Base-by-base conservation (phyloP, 2,888 invertebrate species). In the Elegia similella region DNA sequence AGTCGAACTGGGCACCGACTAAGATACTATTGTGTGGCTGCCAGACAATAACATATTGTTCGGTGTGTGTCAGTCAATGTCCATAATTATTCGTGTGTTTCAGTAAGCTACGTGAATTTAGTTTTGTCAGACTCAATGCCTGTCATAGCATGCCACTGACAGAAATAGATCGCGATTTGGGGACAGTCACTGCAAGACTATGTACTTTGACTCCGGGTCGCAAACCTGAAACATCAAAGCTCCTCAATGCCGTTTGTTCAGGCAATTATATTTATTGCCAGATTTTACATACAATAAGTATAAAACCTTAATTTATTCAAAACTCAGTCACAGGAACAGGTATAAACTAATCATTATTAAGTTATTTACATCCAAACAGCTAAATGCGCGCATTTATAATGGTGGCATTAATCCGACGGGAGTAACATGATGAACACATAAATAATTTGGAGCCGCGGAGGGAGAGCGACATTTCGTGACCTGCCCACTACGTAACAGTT, bases 391-490 rank as follows among this genome's bases (percentile, higher is more conserved):
- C 50, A 50, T 50, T 50, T 34, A 50, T 50, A 50, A 50, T 50
- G 34, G 32, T 50, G 50, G 50, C 50, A 34, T 50, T 50, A 50
- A 17, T 34, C 50, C 32, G 15, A 32, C 50, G 7, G 34, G 50
- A 50, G 50, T 50, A 16, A 50, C 34, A 30, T 50, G 50, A 50
- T 50, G 50, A 50, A 50, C 50, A 34, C 50, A 50, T 50, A 50
- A 50, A 50, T 50, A 50, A 50, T 50, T 50, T 50, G 50, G 17
- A 34, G 5, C 34, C 34, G 34, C 16, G 15, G 29, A 30, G 47
- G 47, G 47, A 30, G 50, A 38, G 50, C 17, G 50, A 50, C 50
- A 50, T 34, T 50, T 50, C 50, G 34, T 50, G 50, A 50, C 50
- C 50, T 34, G 47, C 30, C 13, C 29, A 17, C n/a, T n/a, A n/a